phyloP scores from a whole-genome alignment of 2,888 invertebrate genomes.

The Limnephilus rhombicus region DNA sequence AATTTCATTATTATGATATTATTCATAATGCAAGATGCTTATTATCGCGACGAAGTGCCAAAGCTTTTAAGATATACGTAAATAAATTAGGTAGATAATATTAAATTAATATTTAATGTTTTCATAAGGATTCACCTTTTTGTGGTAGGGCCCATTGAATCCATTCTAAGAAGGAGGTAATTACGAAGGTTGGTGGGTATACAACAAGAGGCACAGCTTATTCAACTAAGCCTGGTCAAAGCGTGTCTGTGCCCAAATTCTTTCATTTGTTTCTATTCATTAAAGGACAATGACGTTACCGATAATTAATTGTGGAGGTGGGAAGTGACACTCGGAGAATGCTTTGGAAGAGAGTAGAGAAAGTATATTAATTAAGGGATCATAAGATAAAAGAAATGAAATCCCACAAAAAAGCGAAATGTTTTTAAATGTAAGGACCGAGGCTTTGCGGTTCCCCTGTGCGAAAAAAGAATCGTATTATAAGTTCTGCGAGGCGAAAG shows the following conservation, averaged over 20 bases:
- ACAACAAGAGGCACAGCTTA: background rate
- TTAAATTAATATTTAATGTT: background rate
- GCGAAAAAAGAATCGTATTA: background rate
- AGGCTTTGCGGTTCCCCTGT: background rate
- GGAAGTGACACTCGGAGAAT: background rate
- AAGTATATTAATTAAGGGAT: constrained; percentile 60
- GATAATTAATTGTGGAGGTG: constrained; percentile 3
- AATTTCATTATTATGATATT: background rate
- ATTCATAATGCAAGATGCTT: background rate
- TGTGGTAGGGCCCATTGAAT: background rate
- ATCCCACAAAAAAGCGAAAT: constrained; percentile 39
- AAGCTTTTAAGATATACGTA: background rate
- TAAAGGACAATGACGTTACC: background rate
- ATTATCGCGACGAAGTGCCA: background rate
- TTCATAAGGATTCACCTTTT: background rate
- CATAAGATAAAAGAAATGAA: constrained; percentile 59
- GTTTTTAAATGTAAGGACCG: constrained; percentile 38
- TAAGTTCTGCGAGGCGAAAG: background rate
- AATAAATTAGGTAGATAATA: background rate
- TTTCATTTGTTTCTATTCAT: constrained; percentile 1
- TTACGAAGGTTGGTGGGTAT: background rate
- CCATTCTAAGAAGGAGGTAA: background rate
- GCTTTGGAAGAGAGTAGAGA: constrained; percentile 47
- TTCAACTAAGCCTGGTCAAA: background rate
- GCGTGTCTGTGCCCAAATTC: background rate